Conservation (phyloP, 2,797 vertebrate species). For the Bradypodion ventrale region DNA sequence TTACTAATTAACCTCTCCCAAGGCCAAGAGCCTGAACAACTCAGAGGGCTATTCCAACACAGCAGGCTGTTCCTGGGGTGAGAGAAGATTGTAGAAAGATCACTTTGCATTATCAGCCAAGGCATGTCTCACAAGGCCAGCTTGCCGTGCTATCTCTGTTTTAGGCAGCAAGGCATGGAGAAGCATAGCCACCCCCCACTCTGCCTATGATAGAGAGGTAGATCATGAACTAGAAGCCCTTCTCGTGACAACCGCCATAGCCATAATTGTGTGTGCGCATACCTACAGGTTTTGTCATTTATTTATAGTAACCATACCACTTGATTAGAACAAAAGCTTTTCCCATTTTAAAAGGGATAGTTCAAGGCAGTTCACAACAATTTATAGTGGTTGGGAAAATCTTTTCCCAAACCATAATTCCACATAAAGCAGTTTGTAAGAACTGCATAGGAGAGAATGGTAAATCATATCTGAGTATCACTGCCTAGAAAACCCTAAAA, state of each 20-base stretch:
- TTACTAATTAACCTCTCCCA: constrained; percentile 15
- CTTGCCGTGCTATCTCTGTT: background rate
- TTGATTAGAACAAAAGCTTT: background rate
- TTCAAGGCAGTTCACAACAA: no score
- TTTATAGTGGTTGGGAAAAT: no score
- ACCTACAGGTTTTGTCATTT: background rate
- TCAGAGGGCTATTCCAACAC: background rate
- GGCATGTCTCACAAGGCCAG: background rate
- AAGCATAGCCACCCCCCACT: background rate
- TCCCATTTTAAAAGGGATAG: no score
- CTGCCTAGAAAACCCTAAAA: background rate
- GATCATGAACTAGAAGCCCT: background rate
- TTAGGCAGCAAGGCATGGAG: background rate
- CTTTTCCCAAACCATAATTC: no score
- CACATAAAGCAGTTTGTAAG: no score
- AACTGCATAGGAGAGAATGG: no score
- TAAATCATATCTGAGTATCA: no score
- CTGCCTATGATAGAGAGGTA: background rate
- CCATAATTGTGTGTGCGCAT: background rate
- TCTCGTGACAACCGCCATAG: background rate
- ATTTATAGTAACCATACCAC: background rate
- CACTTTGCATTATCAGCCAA: background rate
- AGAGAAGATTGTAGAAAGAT: background rate
- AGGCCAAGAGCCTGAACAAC: constrained; percentile 7
- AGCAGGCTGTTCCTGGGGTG: background rate